phyloP scores from a whole-genome alignment of 2,888 invertebrate genomes.

The Heliconius sara region DNA sequence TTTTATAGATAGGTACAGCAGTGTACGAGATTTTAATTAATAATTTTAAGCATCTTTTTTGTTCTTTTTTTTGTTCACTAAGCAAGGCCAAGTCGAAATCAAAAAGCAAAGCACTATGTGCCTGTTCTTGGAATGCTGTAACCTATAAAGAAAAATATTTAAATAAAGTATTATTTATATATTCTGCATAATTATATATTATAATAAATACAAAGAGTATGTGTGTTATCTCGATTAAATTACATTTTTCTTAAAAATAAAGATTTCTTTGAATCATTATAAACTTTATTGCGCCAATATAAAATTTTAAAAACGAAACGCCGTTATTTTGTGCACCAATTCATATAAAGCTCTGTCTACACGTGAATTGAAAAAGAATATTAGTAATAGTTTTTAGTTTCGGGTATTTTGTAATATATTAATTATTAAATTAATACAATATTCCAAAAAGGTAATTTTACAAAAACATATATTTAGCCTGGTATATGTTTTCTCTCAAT shows the following conservation, averaged over 20 bases:
- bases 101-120: slow-evolving; percentile 20
- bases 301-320: slow-evolving; percentile 36
- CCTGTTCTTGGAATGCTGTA: slow-evolving; percentile 15
- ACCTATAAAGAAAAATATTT: neutral
- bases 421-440: neutral
- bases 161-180: too few relatives aligned
- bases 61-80: slow-evolving; percentile 5
- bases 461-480: slow-evolving; percentile 28
- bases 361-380: neutral
- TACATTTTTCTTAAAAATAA: slow-evolving; percentile 20
- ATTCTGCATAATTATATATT: neutral
- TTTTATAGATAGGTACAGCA: neutral
- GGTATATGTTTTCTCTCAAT: slow-evolving; percentile 54
- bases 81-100: slow-evolving; percentile 42
- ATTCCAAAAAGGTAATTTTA: slow-evolving; percentile 10
- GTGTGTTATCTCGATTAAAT: neutral
- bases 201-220: neutral
- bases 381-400: too few relatives aligned
- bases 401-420: neutral
- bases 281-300: slow-evolving; percentile 31
- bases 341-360: slow-evolving; percentile 24
- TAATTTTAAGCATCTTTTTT: neutral
- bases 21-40: neutral
- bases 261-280: slow-evolving; percentile 26
- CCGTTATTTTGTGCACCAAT: slow-evolving; percentile 30